A percentile compares a stretch with the other conserved stretches of the same genome.
These are phyloP conservation scores for Monomorium pharaonis DNA, from an alignment of 1,140 invertebrate species.

Conservation along the genomic window DNA sequence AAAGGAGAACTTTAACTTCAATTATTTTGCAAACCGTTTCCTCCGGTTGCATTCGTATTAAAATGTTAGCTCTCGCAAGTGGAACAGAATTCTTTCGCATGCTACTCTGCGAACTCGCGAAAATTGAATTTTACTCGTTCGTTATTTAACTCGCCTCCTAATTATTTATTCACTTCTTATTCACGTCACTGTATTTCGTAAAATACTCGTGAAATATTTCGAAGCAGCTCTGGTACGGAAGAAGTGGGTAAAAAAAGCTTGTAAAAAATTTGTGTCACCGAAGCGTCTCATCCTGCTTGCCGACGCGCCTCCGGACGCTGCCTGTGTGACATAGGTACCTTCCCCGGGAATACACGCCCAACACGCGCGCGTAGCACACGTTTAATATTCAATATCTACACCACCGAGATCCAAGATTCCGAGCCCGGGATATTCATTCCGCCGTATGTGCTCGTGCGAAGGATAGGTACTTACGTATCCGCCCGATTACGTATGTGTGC, in stretches of 20 bases:
- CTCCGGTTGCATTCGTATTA: background rate
- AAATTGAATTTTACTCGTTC: background rate
- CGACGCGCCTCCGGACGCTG: background rate
- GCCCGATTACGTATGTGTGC: slow-evolving; percentile 52
- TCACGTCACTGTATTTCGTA: background rate
- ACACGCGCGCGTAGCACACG: background rate
- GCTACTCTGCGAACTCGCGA: background rate
- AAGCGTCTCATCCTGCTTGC: background rate
- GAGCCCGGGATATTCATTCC: slow-evolving; percentile 48
- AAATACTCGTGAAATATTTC: background rate
- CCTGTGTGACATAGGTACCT: background rate
- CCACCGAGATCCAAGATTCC: slow-evolving; percentile 40
- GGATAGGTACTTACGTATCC: slow-evolving; percentile 34
- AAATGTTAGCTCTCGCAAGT: background rate
- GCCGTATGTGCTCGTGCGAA: slow-evolving; percentile 48
- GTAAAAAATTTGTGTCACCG: slow-evolving; percentile 3
- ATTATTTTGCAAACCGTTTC: background rate
- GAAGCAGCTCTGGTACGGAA: background rate
- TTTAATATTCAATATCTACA: slow-evolving; percentile 69
- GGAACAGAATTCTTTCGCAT: background rate
- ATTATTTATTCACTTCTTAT: background rate
- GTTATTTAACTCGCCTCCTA: background rate
- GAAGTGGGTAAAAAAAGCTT: background rate
- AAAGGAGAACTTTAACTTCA: background rate
- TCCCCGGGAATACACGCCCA: background rate